Percentiles rank a stretch among this genome's conserved stretches.
phyloP scores from a whole-genome alignment of 2,888 invertebrate genomes.

The Diadromus collaris region DNA sequence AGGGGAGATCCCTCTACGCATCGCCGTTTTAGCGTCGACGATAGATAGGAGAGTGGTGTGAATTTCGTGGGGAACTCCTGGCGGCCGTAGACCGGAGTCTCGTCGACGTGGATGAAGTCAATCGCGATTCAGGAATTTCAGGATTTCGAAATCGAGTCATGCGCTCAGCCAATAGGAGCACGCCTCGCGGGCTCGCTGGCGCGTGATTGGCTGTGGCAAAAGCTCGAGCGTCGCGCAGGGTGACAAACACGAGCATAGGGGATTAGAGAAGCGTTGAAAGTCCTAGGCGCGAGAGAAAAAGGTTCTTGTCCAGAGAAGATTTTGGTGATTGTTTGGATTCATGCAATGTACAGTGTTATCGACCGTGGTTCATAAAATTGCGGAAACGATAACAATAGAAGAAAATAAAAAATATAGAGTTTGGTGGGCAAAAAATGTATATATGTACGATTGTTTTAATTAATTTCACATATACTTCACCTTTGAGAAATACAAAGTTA shows the following conservation, averaged over 20 bases:
- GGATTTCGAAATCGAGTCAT: too few relatives aligned
- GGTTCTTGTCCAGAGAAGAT: too few relatives aligned
- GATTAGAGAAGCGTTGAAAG: neutral
- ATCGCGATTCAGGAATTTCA: neutral
- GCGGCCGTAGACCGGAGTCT: neutral
- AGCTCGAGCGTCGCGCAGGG: neutral
- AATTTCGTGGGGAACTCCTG: neutral
- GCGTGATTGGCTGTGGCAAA: neutral
- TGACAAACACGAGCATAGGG: conserved; percentile 9
- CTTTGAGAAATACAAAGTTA: too few relatives aligned
- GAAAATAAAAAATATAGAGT: too few relatives aligned
- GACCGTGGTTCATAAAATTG: too few relatives aligned
- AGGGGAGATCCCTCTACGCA: conserved; percentile 56
- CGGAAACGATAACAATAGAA: too few relatives aligned
- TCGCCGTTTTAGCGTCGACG: neutral
- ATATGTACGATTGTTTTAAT: too few relatives aligned
- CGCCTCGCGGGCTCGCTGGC: neutral
- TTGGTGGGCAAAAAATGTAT: too few relatives aligned
- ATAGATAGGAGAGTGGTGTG: neutral
- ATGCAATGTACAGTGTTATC: too few relatives aligned
- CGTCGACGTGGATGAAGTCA: neutral
- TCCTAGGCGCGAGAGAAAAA: neutral
- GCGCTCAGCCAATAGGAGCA: neutral
- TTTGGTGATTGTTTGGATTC: too few relatives aligned
- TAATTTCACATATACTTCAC: too few relatives aligned